Evolutionary conservation across 1,140 invertebrate genomes (phyloP).

Genomic region (Oreohelix idahoensis): DNA sequence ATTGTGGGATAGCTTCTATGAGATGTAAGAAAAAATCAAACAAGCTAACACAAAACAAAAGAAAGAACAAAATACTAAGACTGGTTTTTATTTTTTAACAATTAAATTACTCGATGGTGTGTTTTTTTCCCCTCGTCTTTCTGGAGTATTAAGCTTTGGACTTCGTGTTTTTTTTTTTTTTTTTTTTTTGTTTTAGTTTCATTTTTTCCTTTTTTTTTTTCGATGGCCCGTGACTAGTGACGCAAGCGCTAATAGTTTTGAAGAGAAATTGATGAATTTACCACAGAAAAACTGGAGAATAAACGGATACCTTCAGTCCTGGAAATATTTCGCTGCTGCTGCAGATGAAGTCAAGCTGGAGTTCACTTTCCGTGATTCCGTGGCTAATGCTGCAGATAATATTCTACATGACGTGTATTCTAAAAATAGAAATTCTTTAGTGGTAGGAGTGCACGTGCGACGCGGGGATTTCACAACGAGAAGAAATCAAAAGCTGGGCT

Average conservation of each 20-base stretch:
- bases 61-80: too few relatives aligned
- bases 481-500: background rate
- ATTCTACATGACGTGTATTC: background rate
- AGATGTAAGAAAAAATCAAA: too few relatives aligned
- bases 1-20: too few relatives aligned
- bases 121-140: too few relatives aligned
- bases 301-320: slow-evolving; percentile 43
- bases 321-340: slow-evolving; percentile 43
- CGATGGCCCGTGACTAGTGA: too few relatives aligned
- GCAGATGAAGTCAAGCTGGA: slow-evolving; percentile 23
- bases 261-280: slow-evolving; percentile 4
- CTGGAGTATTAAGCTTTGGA: too few relatives aligned
- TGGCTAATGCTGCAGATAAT: background rate
- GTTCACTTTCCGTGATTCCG: background rate
- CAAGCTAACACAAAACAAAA: too few relatives aligned
- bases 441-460: slow-evolving; percentile 47
- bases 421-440: background rate
- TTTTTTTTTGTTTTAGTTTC: too few relatives aligned
- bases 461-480: slow-evolving; percentile 39
- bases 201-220: too few relatives aligned
- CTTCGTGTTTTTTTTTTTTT: too few relatives aligned
- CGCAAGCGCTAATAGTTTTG: slow-evolving; percentile 24
- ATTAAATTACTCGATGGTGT: too few relatives aligned
- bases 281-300: slow-evolving; percentile 20
- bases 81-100: too few relatives aligned